Base-by-base conservation (phyloP, 2,797 vertebrate species). In the Neomorphus geoffroyi region DNA sequence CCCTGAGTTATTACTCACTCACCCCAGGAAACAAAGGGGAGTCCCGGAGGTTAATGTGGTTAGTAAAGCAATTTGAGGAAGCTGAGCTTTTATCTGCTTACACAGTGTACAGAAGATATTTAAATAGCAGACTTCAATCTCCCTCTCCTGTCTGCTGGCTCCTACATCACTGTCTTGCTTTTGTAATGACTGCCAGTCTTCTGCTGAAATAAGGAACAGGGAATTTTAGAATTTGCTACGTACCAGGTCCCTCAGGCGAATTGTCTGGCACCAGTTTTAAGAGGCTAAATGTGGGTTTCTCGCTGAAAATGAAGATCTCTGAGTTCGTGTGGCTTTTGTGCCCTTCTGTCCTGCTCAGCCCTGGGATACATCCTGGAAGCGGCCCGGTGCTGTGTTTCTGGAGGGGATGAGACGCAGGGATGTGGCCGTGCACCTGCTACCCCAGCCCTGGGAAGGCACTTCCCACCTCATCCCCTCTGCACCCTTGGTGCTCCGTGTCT, bases 11-110 rank as follows among this genome's bases (percentile, higher is more conserved):
- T 94, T 94, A 75, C 88, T 90, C 88, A 66, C 74, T 85, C 93
- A 93, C 72, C 83, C 70, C 88, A 54, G 81, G 93, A 96, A 92
- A 96, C 93, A 94, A 91, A 94, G 91, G 86, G 90, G 83, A 94
- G 72, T 89, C 93, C 90, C 65, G 5, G 79, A 92, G 94, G 95
- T 96, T 94, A 94, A 88, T 92, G 83, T 90, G 92, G 92, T 93
- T 94, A 94, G 86, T 77, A 88, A 92, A 92, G 96, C 93, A 93
- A 86, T 95, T 92, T 67, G 89, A 91, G 94, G 86, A 50, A 87
- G 92, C 96, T 85, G 77, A 86, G 94, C 87, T 77, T 28, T 22
- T 75, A 66, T 90, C 80, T 93, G 96, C 96, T 96, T 90, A 87
- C 86, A 65, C 80, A 88, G 73, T 41, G 83, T 71, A 37, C 80